Conservation (phyloP, 1,140 invertebrate genomes). For the Drosophila sproati region DNA sequence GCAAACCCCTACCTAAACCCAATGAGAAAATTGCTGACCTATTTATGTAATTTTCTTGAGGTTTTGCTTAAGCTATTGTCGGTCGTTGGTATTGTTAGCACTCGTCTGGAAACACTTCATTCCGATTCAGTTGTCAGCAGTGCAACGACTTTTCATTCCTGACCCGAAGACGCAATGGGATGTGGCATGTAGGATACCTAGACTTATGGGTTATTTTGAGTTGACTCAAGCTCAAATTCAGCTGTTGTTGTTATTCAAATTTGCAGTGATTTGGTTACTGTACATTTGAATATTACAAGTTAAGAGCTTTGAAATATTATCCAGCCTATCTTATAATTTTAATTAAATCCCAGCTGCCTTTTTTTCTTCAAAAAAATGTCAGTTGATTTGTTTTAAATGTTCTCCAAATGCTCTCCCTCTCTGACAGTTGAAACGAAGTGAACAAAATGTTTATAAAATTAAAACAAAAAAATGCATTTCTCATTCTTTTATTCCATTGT, state of each 20-base stretch:
- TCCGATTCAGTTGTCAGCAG: constrained; percentile 65
- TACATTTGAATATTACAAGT: too few relatives aligned
- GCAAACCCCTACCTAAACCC: constrained; percentile 1
- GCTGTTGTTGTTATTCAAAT: constrained; percentile 9
- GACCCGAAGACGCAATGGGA: constrained; percentile 20
- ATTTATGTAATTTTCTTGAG: constrained; percentile 72
- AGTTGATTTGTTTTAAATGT: background rate
- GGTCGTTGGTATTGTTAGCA: constrained; percentile 25
- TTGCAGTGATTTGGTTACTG: background rate
- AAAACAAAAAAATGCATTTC: constrained; percentile 35
- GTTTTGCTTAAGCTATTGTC: constrained; percentile 27
- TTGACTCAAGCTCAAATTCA: background rate
- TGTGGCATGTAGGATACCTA: background rate
- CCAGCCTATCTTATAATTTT: constrained; percentile 23
- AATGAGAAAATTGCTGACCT: constrained; percentile 61
- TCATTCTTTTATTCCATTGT: constrained; percentile 25
- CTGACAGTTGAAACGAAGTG: constrained; percentile 50
- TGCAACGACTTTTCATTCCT: constrained; percentile 50
- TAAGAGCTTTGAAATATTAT: background rate
- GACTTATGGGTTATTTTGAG: constrained; percentile 3
- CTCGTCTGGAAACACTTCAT: constrained; percentile 73
- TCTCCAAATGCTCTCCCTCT: constrained; percentile 19
- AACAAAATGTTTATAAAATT: constrained; percentile 37
- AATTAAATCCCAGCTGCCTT: constrained; percentile 39
- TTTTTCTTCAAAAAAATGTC: background rate